Conservation (phyloP, 2,797 vertebrate species). For the Chiloscyllium punctatum region DNA sequence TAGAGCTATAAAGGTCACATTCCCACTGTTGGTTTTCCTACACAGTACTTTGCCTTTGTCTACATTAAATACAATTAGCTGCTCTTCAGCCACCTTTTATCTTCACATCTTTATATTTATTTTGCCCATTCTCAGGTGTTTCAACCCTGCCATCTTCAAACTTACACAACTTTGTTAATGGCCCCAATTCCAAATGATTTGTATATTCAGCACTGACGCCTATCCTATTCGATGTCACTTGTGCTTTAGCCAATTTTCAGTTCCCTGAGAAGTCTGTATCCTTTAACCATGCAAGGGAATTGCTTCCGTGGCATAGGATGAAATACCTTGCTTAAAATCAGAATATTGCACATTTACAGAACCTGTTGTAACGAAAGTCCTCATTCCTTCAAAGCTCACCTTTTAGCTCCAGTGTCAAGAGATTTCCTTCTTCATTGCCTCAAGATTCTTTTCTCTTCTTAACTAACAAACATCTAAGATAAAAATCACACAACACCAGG, state of each 20-base stretch:
- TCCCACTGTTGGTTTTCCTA: neutral
- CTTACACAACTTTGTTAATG: neutral
- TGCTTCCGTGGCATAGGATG: neutral
- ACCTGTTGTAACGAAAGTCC: neutral
- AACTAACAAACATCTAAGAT: too few species aligned
- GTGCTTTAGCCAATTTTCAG: neutral
- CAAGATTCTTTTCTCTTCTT: too few species aligned
- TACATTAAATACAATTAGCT: neutral
- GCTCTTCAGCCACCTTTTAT: neutral
- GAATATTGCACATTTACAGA: neutral
- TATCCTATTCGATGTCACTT: neutral
- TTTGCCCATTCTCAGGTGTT: neutral
- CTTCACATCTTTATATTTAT: neutral
- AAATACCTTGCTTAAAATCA: neutral
- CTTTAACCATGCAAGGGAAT: neutral
- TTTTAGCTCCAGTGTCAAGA: too few species aligned
- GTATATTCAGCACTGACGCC: neutral
- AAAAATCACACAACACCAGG: too few species aligned
- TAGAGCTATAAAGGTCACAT: neutral
- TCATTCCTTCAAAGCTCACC: neutral
- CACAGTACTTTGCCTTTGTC: neutral
- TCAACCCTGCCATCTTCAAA: neutral
- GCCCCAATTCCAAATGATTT: neutral
- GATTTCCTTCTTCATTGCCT: too few species aligned
- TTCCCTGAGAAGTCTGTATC: neutral